Percentiles rank a stretch among this genome's conserved stretches.
Conservation (phyloP, 1,140 invertebrate species). For the Drosophila asahinai region DNA sequence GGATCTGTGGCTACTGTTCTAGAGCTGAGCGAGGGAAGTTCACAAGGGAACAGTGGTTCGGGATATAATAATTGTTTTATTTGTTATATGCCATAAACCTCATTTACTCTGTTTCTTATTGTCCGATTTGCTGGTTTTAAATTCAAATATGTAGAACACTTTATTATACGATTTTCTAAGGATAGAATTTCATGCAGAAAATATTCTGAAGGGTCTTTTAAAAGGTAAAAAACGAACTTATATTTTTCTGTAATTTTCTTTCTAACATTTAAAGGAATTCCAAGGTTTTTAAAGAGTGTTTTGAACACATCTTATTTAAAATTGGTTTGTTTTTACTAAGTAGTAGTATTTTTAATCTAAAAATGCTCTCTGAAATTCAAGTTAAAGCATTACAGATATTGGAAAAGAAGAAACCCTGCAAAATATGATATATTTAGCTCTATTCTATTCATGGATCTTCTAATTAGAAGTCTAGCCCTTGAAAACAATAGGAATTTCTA, state of each 20-base stretch:
- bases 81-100: neutral
- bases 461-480: neutral
- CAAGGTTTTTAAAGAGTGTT: neutral
- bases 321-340: neutral
- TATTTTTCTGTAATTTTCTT: neutral
- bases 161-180: neutral
- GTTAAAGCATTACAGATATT: neutral
- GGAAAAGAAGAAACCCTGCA: neutral
- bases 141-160: no score
- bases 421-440: neutral
- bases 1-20: slow-evolving; percentile 39
- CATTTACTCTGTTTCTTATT: no score
- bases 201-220: neutral
- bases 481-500: neutral
- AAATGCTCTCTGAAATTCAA: neutral
- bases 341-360: neutral
- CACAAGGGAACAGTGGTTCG: slow-evolving; percentile 34
- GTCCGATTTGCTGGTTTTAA: neutral
- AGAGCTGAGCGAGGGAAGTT: slow-evolving; percentile 5
- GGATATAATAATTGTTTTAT: neutral
- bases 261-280: neutral
- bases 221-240: neutral
- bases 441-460: neutral
- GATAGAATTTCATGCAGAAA: neutral
- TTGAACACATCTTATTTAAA: neutral